A percentile compares a stretch with the other conserved stretches of the same genome.
Evolutionary conservation across 2,797 vertebrate species (phyloP).

Genomic region (Acrossocheilus fasciatus): DNA sequence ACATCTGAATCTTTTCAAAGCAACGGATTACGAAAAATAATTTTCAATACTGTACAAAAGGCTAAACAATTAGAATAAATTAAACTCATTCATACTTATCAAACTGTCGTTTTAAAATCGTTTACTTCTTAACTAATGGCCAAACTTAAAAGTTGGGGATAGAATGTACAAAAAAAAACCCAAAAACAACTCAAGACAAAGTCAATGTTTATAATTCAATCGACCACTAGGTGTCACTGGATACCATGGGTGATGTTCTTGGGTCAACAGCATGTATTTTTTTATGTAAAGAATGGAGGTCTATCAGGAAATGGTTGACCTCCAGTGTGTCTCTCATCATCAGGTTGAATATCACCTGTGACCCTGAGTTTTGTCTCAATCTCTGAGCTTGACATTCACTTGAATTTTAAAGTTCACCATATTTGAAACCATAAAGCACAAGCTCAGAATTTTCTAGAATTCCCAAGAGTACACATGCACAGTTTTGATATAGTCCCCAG

Average conservation of each 20-base stretch:
- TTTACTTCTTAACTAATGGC: not conserved
- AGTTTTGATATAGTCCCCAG: constrained; percentile 10
- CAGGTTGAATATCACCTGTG: constrained; percentile 1
- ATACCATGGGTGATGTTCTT: not conserved
- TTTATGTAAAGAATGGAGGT: not conserved
- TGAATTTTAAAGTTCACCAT: not conserved
- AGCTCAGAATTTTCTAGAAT: constrained; percentile 1
- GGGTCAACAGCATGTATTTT: not conserved
- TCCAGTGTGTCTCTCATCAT: not conserved
- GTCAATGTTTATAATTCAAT: not conserved
- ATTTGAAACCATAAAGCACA: constrained; percentile 9
- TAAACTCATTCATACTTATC: constrained; percentile 51
- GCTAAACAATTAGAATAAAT: constrained; percentile 59
- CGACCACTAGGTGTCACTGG: constrained; percentile 48
- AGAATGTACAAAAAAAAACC: not conserved
- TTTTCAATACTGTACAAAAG: constrained; percentile 51
- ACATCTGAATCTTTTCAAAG: constrained; percentile 26
- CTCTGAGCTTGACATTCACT: not conserved
- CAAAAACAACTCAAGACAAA: not conserved
- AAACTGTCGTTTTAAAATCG: not conserved
- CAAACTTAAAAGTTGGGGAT: not conserved
- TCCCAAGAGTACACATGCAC: not conserved
- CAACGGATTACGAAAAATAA: constrained; percentile 45
- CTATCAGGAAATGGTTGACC: not conserved
- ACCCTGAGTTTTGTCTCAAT: constrained; percentile 17